Conservation (phyloP, 53 echinoderm and acorn worm species). For the Mesocentrotus franciscanus region DNA sequence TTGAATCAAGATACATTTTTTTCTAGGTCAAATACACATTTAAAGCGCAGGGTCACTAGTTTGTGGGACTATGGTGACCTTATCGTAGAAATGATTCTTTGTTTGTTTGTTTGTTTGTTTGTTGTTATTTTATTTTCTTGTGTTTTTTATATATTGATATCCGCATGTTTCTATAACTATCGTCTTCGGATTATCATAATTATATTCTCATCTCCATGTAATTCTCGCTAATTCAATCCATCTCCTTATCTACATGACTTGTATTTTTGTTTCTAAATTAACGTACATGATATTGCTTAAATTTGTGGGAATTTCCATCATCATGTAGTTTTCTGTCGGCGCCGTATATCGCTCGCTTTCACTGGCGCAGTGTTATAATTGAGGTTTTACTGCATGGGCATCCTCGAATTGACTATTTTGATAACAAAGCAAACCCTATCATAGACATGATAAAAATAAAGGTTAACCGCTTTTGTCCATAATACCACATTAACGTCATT, state of each 20-base stretch:
- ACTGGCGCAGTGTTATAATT: neutral
- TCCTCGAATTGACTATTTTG: neutral
- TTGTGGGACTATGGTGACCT: too few relatives aligned
- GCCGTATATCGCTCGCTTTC: neutral
- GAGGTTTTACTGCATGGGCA: neutral
- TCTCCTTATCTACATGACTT: neutral
- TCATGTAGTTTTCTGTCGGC: neutral
- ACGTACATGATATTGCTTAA: neutral
- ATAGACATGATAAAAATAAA: neutral
- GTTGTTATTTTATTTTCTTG: too few relatives aligned
- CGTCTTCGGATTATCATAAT: too few relatives aligned
- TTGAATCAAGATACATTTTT: too few relatives aligned
- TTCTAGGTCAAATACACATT: too few relatives aligned
- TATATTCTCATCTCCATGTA: neutral
- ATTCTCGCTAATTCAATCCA: neutral
- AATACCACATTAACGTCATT: neutral
- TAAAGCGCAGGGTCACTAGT: too few relatives aligned
- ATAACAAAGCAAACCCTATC: neutral
- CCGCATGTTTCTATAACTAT: too few relatives aligned
- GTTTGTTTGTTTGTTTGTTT: too few relatives aligned
- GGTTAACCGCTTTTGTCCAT: neutral
- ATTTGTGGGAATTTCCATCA: neutral
- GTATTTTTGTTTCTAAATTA: too few relatives aligned
- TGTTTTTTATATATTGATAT: too few relatives aligned
- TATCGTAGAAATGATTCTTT: too few relatives aligned